Evolutionary conservation across 2,888 invertebrate species (phyloP).

Genomic region (Melanotus villosus): DNA sequence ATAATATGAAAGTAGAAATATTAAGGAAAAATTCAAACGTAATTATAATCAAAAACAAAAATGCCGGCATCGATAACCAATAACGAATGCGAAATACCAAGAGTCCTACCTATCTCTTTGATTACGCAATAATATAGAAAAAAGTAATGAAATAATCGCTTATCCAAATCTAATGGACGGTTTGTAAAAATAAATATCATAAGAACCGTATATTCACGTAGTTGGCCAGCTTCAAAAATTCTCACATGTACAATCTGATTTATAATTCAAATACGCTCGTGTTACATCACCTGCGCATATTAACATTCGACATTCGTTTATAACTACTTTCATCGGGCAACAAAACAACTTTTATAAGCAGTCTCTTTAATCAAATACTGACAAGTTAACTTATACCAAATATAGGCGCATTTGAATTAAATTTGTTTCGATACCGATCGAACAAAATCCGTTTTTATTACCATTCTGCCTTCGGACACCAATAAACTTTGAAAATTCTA

Average conservation of each 20-base stretch:
- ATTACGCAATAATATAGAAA: slow-evolving; percentile 4
- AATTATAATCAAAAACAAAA: no score
- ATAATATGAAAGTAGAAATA: no score
- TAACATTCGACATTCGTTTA: slow-evolving; percentile 47
- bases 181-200: slow-evolving; percentile 13
- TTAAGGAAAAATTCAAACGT: no score
- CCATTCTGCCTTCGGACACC: no score
- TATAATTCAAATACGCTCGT: slow-evolving; percentile 38
- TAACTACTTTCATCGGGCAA: slow-evolving; percentile 52
- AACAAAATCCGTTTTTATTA: no score
- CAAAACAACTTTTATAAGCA: slow-evolving; percentile 52
- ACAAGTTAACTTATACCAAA: slow-evolving; percentile 41
- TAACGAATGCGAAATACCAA: neutral
- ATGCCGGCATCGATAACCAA: neutral
- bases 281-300: slow-evolving; percentile 47
- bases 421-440: slow-evolving; percentile 4
- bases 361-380: slow-evolving; percentile 40
- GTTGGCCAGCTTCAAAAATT: slow-evolving; percentile 24
- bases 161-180: slow-evolving; percentile 11
- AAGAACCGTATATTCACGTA: neutral
- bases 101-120: neutral
- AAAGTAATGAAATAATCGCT: slow-evolving; percentile 12
- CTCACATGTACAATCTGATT: slow-evolving; percentile 34
- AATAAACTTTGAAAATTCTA: no score
- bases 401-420: slow-evolving; percentile 29